phyloP scores from a whole-genome alignment of 2,797 vertebrate species.

The Peromyscus eremicus region DNA sequence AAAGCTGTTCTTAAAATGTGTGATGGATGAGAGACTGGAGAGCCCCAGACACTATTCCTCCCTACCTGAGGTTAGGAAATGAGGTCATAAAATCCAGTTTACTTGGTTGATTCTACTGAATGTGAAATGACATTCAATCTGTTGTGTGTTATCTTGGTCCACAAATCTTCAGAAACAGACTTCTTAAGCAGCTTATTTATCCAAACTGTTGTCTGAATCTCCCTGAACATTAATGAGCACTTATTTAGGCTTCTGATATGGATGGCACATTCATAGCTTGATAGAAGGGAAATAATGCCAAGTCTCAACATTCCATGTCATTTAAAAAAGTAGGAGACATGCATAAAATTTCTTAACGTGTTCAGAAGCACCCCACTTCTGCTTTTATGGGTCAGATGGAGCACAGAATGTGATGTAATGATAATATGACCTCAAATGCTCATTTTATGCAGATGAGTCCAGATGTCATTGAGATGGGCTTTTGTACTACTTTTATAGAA shows the following conservation, averaged over 20 bases:
- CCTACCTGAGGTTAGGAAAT: conserved; percentile 53
- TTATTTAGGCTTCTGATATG: conserved; percentile 64
- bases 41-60: background rate
- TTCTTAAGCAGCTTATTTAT: conserved; percentile 63
- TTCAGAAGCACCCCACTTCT: conserved; percentile 32
- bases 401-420: conserved; percentile 11
- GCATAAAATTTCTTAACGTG: conserved; percentile 46
- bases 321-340: conserved; percentile 71
- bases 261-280: conserved; percentile 46
- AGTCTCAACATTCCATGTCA: conserved; percentile 58
- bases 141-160: conserved; percentile 25
- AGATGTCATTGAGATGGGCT: conserved; percentile 42
- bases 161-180: conserved; percentile 63
- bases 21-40: conserved; percentile 13
- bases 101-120: conserved; percentile 45
- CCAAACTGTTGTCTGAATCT: conserved; percentile 45
- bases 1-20: background rate
- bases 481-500: conserved; percentile 65
- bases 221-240: conserved; percentile 54
- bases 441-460: conserved; percentile 17
- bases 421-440: conserved; percentile 57
- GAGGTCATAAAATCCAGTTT: conserved; percentile 64
- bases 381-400: conserved; percentile 54
- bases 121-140: conserved; percentile 53
- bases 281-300: background rate